Conservation (phyloP, 2,113 vertebrate species). For the Pituophis catenifer region DNA sequence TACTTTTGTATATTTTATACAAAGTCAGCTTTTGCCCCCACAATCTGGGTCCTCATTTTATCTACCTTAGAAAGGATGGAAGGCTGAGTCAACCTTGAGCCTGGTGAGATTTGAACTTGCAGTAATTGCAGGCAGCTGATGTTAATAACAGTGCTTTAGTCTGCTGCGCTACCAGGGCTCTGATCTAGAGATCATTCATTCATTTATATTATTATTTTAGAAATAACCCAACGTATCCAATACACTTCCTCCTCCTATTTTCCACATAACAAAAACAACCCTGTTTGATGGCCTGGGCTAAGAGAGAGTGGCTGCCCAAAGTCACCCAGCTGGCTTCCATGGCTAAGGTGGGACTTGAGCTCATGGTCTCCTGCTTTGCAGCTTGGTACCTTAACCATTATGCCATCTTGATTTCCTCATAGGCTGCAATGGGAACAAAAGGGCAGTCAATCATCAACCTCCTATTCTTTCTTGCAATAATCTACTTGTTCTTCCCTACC, state of each 20-base stretch:
- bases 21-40: too few relatives aligned
- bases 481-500: background rate
- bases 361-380: background rate
- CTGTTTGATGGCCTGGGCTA: background rate
- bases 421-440: background rate
- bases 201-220: background rate
- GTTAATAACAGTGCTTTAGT: too few relatives aligned
- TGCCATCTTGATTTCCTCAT: background rate
- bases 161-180: too few relatives aligned
- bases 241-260: background rate
- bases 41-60: too few relatives aligned
- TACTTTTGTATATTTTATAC: too few relatives aligned
- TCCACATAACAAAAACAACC: background rate
- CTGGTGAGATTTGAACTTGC: too few relatives aligned
- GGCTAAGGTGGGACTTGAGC: background rate
- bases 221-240: background rate
- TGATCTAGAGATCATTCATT: background rate
- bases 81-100: too few relatives aligned
- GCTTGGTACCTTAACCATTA: background rate
- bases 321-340: background rate
- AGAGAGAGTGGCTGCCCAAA: background rate
- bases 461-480: background rate
- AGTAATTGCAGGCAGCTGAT: too few relatives aligned
- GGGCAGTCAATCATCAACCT: background rate
- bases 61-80: too few relatives aligned